Base-by-base conservation (phyloP, 2,888 invertebrate species). In the Oeneis ivallda region DNA sequence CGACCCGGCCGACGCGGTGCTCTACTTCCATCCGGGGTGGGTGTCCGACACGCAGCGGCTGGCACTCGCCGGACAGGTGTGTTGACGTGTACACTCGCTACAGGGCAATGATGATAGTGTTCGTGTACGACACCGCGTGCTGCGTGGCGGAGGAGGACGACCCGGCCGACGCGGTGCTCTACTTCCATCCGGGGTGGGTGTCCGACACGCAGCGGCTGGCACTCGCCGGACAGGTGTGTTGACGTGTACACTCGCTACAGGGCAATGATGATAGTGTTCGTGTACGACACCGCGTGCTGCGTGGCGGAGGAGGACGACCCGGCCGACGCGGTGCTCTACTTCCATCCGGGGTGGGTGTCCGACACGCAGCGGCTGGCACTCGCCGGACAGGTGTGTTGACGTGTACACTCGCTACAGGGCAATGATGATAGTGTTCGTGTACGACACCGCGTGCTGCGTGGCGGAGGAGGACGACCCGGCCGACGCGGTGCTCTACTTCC, bases 1-100 rank as follows among this genome's bases (percentile, higher is more conserved):
- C 83, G 98, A 98, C 86, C 97, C 97, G 0, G 96, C 96, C 58
- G 95, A 96, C 74, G 97, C 98, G 0, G 96, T 98, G 68, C 89
- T 98, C 49, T 98, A 98, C 84, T 98, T 98, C 84, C 96, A 97
- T 86, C 98, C 98, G 0, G 95, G 95, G 62, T 96, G 97, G 96
- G 98, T 98, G 32, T 96, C 96, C 0, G 96, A 96, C 74, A 95
- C 96, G 17, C 96, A 97, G 83, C 94, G 96, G 74, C 94, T 97
- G 77, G 96, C 97, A 0, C 87, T 98, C 0, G 97, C 97, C 75
- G 98, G 98, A 32, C 98, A 92, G 83, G 49, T 49, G 26, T 8
- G 49, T 49, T 19, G 10, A 19, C 7, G 11, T 4, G 62, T 32
- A 34, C 32, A 34, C 4, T 6, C 32, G 4, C 15, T 54, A 9